Evolutionary conservation across 2,888 invertebrate species (phyloP), one percentile per base, ranked within the genome.

Genomic region (Omphaloscelis lunosa): DNA sequence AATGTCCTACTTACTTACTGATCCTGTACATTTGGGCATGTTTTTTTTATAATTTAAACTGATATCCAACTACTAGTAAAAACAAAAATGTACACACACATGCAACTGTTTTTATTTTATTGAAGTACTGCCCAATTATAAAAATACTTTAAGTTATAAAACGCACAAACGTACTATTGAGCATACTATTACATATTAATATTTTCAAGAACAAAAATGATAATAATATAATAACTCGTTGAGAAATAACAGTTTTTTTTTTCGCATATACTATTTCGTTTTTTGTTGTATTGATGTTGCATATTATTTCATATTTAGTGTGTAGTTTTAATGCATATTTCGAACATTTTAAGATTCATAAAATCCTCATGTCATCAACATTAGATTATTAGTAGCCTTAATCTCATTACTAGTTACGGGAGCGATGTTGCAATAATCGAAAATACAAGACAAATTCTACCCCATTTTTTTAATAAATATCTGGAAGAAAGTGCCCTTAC

Each of bases 381-480:
- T 65, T 27, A n/a, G 0, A 17, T 41, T 41, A 65, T 41, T 63
- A 51, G 39, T 72, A 27, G 7, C 27, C 9, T 62, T 27, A 70
- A 53, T 39, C 72, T 27, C 15, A 51, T 72, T 72, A 23, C 9
- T 39, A 72, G 27, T 72, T 48, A 72, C 27, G 17, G 5, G 34
- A 34, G n/a, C n/a, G 48, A 67, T 23, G 45, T 45, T 12, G 20
- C 45, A 20, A 45, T 11, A 20, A 39, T 63, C 2, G 9, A 39
- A 39, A n/a, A 39, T 63, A 39, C 39, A n/a, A 63, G n/a, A 29
- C 27, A 66, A 2, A 8, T 23, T 53, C 66, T 23, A 23, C 23
- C 23, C 53, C 12, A 65, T 65, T 8, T 66, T 59, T 23, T 27
- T 4, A 12, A 34, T 56, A 56, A 20, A 12, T 27, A 20, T 61